Percentiles rank a stretch among this genome's conserved stretches.
Conservation (phyloP, 2,113 vertebrate genomes). For the Todiramphus chloris region DNA sequence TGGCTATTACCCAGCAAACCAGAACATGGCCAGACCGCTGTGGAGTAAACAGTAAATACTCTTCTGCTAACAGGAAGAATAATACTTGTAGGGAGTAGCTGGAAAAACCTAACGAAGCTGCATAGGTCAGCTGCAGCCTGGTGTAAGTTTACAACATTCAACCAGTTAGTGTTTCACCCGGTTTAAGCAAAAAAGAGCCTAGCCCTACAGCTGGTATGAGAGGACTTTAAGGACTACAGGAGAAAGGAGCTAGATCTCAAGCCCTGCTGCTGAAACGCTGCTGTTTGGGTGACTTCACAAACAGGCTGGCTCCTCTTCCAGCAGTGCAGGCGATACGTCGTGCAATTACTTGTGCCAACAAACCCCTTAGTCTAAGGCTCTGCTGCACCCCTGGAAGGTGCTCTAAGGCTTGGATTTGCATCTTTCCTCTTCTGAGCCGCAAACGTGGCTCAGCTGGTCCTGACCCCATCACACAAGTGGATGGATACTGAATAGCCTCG, state of each 20-base stretch:
- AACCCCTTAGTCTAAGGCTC: no score
- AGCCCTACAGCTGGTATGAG: background rate
- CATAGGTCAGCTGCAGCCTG: background rate
- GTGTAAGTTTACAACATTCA: background rate
- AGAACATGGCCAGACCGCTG: background rate
- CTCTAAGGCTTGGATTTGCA: background rate
- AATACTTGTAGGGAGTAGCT: background rate
- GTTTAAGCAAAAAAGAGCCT: background rate
- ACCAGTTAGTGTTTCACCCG: background rate
- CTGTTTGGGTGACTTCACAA: background rate
- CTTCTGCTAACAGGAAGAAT: background rate
- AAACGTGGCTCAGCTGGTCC: background rate
- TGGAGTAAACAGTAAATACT: background rate
- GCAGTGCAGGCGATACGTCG: background rate
- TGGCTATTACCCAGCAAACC: background rate
- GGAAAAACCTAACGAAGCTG: background rate
- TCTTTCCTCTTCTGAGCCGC: background rate
- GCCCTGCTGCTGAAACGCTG: background rate
- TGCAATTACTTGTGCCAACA: background rate
- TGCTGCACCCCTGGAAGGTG: background rate
- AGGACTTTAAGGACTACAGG: background rate
- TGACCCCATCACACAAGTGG: accelerated
- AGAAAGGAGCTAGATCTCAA: background rate
- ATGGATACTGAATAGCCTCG: background rate
- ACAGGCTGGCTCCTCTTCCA: background rate